Base-by-base conservation (phyloP, 2,888 invertebrate genomes). In the Tubulanus polymorphus region DNA sequence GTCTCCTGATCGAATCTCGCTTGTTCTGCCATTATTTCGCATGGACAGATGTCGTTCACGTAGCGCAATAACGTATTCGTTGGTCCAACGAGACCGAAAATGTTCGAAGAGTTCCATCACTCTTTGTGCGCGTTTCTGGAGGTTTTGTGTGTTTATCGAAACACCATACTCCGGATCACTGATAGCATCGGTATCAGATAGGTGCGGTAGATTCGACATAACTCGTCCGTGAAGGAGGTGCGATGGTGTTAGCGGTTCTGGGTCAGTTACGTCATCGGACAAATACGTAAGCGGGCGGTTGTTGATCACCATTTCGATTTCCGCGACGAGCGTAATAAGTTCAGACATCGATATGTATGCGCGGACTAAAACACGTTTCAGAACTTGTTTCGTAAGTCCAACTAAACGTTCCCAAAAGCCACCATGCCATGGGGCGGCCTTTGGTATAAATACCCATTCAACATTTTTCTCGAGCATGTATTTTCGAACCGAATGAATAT, bases 401-500 rank as follows among this genome's bases (percentile, higher is more conserved):
- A 60, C 53, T n/a, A 60, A 37, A 15, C 59, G 41, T 46, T 63
- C 59, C 59, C 60, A 63, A 28, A 54, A 62, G 28, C 62, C 65
- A 3, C 62, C 62, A 37, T 52, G 62, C 60, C 56, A 60, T 1
- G 60, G 58, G 5, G 60, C 60, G 10, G 60, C 1, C 25, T 55
- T 55, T 2, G 59, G 55, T 27, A 62, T 62, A 41, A 64, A 59
- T 30, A 48, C 26, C 60, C 58, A 62, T 8, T 50, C 48, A 3
- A 53, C 51, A 37, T 53, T 53, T 29, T 48, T 30, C 20, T 28
- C 30, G 3, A 3, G 47, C 15, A 60, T 47, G 23, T 45, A 26
- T n/a, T 58, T 49, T 41, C 47, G 37, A 12, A 56, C 32, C 12
- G n/a, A n/a, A 27, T 27, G 18, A 29, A 23, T 23, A 30, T 51